A percentile compares a stretch with the other conserved stretches of the same genome.
Evolutionary conservation across 2,797 vertebrate species (phyloP).

Genomic region (Lophius americanus): DNA sequence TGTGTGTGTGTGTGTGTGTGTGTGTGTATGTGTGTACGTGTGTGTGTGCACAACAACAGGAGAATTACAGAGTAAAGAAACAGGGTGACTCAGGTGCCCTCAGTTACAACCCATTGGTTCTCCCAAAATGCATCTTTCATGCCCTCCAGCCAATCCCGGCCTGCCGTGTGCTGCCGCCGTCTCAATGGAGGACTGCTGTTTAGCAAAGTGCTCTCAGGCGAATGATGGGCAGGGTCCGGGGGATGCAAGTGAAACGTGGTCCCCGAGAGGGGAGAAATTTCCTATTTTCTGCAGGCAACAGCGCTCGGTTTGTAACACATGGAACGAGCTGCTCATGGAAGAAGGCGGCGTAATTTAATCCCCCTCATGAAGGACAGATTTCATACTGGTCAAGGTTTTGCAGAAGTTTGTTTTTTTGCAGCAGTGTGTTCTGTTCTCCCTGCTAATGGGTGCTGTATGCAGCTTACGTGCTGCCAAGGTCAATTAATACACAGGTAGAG

Average conservation of each 20-base stretch:
- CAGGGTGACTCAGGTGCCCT: conserved; percentile 75
- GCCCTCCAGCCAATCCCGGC: conserved; percentile 78
- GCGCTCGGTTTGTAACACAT: conserved; percentile 3
- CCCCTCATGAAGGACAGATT: conserved; percentile 7
- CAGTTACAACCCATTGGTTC: conserved; percentile 76
- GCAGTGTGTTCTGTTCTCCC: conserved; percentile 41
- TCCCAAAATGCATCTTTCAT: conserved; percentile 75
- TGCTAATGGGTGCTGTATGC: conserved; percentile 65
- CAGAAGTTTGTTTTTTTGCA: conserved; percentile 35
- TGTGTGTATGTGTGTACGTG: conserved; percentile 1
- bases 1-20: conserved; percentile 30
- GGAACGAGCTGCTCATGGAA: conserved; percentile 10
- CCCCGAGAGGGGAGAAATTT: conserved; percentile 50
- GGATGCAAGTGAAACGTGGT: conserved; percentile 59
- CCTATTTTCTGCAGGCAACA: conserved; percentile 27
- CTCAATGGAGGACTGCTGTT: conserved; percentile 82
- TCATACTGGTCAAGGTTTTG: conserved; percentile 5
- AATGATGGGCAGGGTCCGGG: conserved; percentile 76
- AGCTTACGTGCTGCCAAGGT: conserved; percentile 75
- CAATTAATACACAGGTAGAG: conserved; percentile 78
- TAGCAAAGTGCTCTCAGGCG: conserved; percentile 80
- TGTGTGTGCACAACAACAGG: conserved; percentile 46
- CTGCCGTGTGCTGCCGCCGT: conserved; percentile 81
- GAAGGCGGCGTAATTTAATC: conserved; percentile 19
- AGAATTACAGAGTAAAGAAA: conserved; percentile 70